Evolutionary conservation across 2,797 vertebrate species (phyloP).

Genomic region (Otolemur crassicaudatus): DNA sequence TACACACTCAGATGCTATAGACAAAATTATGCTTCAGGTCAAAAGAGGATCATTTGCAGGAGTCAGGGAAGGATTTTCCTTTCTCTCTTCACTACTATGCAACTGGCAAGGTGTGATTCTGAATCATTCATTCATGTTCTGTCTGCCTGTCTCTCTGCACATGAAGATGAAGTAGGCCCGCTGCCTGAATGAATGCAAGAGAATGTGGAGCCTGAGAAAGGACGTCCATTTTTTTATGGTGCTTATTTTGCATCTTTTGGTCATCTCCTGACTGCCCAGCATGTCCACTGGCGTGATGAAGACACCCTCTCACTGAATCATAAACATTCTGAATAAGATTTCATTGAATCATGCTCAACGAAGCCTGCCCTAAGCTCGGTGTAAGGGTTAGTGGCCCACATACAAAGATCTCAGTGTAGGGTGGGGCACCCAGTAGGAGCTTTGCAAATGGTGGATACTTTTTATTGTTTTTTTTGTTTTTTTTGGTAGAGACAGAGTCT

Average conservation of each 20-base stretch:
- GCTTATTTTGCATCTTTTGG: background rate
- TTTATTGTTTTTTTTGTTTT: too few relatives aligned
- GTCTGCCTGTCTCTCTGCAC: background rate
- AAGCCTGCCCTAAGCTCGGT: background rate
- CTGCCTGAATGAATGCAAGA: background rate
- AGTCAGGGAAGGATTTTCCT: background rate
- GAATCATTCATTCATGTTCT: background rate
- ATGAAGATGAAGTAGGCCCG: background rate
- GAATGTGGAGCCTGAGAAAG: background rate
- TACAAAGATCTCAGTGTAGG: fast-evolving
- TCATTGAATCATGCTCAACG: background rate
- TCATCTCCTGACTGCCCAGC: background rate
- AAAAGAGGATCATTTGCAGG: slow-evolving; percentile 14
- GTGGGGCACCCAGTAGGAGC: background rate
- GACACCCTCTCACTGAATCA: background rate
- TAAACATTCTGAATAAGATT: fast-evolving
- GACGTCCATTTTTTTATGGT: background rate
- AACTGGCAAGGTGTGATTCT: background rate
- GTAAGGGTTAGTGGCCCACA: background rate
- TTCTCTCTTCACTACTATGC: background rate
- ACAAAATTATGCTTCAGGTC: slow-evolving; percentile 44
- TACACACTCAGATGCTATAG: slow-evolving; percentile 30
- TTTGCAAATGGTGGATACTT: background rate
- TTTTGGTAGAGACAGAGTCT: too few relatives aligned
- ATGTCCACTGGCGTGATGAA: background rate